A percentile compares a stretch with the other conserved stretches of the same genome.
These are phyloP conservation scores for Musca vetustissima DNA, from an alignment of 1,140 invertebrate species.

Conservation along the genomic window DNA sequence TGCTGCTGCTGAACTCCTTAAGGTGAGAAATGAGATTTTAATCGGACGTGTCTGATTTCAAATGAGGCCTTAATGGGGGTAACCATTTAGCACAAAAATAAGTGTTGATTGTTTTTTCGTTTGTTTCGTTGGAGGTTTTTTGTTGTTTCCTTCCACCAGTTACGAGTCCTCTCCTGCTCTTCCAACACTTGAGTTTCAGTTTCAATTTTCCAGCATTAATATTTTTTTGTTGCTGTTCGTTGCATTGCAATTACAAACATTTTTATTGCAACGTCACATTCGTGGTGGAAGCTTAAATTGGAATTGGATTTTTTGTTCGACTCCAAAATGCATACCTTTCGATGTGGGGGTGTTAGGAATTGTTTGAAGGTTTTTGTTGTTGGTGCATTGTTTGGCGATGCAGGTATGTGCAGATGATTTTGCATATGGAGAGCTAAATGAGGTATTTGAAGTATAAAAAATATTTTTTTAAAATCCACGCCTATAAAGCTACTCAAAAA, in stretches of 20 bases:
- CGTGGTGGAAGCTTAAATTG: background rate
- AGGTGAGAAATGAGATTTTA: conserved; percentile 57
- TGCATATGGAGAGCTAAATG: too few species aligned
- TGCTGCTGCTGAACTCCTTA: conserved; percentile 35
- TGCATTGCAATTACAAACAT: conserved; percentile 21
- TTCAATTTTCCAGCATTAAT: conserved; percentile 12
- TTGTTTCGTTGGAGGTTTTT: conserved; percentile 10
- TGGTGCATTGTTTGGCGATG: too few species aligned
- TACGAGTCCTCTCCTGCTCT: conserved; percentile 8
- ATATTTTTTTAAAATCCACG: too few species aligned
- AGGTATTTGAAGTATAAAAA: too few species aligned
- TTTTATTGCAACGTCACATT: conserved; percentile 18
- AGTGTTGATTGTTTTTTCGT: background rate
- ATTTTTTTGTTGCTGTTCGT: background rate
- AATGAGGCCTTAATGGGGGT: conserved; percentile 56
- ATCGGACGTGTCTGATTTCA: conserved; percentile 57
- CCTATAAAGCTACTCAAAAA: too few species aligned
- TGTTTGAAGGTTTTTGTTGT: too few species aligned
- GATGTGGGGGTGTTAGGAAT: too few species aligned
- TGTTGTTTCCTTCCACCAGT: background rate
- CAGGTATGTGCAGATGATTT: too few species aligned
- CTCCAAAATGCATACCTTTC: too few species aligned
- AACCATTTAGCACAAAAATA: conserved; percentile 32
- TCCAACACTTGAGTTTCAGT: background rate
- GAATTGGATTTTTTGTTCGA: too few species aligned